A percentile compares a stretch with the other conserved stretches of the same genome.
Evolutionary conservation across 2,113 vertebrate species (phyloP).

Genomic region (Chlorocebus sabaeus): DNA sequence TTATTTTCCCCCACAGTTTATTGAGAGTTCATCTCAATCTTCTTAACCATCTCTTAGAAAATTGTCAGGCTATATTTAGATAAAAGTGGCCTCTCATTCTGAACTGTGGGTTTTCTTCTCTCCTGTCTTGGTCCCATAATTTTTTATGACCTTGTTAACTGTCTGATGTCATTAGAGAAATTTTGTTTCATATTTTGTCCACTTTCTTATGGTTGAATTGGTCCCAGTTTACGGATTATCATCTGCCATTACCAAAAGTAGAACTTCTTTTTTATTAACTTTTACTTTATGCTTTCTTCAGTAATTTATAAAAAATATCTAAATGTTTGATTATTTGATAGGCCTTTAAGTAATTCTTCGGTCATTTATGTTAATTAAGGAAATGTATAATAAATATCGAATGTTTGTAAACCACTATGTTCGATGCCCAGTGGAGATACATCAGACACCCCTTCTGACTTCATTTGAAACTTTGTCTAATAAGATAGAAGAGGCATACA

Average conservation of each 20-base stretch:
- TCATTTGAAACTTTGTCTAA: neutral
- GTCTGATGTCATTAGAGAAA: neutral
- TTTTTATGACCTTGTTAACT: neutral
- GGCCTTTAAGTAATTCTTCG: neutral
- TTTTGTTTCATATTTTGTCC: neutral
- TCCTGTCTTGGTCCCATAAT: neutral
- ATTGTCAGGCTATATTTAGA: neutral
- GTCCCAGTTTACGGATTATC: neutral
- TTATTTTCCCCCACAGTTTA: neutral
- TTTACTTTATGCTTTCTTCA: slow-evolving; percentile 13
- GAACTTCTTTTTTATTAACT: neutral
- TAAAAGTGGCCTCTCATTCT: neutral
- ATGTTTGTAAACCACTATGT: neutral
- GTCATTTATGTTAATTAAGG: neutral
- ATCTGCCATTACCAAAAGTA: neutral
- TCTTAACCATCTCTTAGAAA: slow-evolving; percentile 19
- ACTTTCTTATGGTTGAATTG: neutral
- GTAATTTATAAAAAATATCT: neutral
- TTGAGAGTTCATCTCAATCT: neutral
- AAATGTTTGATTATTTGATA: neutral
- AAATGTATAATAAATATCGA: neutral
- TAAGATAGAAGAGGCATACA: neutral
- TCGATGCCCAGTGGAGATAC: neutral
- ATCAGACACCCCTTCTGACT: neutral
- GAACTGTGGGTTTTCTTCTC: neutral